Percentiles rank a stretch among this genome's conserved stretches.
Conservation (phyloP, 2,888 invertebrate species). For the Hylaea fasciaria region DNA sequence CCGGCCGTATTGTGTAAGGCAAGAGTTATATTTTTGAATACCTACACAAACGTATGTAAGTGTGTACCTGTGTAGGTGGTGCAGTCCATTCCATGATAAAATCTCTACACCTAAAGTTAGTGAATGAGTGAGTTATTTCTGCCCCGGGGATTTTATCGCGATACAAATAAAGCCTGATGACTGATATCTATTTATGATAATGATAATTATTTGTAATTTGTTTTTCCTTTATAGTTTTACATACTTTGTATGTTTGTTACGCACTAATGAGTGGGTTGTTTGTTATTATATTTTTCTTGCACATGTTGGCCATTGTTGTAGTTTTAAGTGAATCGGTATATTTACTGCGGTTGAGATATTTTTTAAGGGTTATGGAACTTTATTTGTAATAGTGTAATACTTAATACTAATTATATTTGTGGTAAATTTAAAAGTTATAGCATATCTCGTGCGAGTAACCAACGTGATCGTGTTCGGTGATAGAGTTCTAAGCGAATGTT, state of each 20-base stretch:
- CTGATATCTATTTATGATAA: slow-evolving; percentile 43
- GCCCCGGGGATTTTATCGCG: slow-evolving; percentile 44
- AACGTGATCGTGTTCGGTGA: slow-evolving; percentile 82
- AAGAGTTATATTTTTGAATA: slow-evolving; percentile 14
- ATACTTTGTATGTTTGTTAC: slow-evolving; percentile 67
- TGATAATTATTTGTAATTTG: slow-evolving; percentile 39
- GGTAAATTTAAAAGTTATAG: slow-evolving; percentile 71
- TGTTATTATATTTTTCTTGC: slow-evolving; percentile 70
- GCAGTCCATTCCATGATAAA: slow-evolving; percentile 38
- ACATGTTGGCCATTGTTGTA: slow-evolving; percentile 78
- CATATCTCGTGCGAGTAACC: slow-evolving; percentile 80
- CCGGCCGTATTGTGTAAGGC: neutral
- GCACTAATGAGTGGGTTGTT: slow-evolving; percentile 77
- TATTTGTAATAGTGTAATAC: slow-evolving; percentile 54
- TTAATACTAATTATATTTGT: slow-evolving; percentile 50
- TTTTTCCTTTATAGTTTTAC: slow-evolving; percentile 41
- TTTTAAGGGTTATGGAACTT: slow-evolving; percentile 77
- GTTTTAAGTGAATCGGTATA: slow-evolving; percentile 62
- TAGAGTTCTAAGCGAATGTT: slow-evolving; percentile 60
- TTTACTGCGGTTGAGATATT: slow-evolving; percentile 70
- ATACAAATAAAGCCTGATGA: slow-evolving; percentile 45
- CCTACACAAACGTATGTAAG: slow-evolving; percentile 8
- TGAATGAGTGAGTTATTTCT: slow-evolving; percentile 37
- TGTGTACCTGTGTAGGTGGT: slow-evolving; percentile 28
- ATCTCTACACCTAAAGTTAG: slow-evolving; percentile 31